Percentiles rank a stretch among this genome's conserved stretches.
Evolutionary conservation across 2,888 invertebrate genomes (phyloP).

Genomic region (Eilema depressum): DNA sequence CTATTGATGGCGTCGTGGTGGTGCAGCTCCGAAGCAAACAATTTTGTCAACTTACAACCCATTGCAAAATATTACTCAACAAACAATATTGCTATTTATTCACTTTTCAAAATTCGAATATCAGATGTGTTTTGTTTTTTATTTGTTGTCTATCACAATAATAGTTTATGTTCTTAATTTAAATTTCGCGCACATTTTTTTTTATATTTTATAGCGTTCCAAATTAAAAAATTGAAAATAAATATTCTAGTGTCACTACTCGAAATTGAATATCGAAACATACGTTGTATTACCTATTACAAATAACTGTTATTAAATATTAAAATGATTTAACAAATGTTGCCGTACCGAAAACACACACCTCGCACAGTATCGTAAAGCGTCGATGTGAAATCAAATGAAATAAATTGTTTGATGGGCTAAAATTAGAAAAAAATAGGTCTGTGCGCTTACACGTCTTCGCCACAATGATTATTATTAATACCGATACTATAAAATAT

Average conservation of each 20-base stretch:
- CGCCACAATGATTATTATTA: slow-evolving; percentile 9
- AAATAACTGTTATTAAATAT: background rate
- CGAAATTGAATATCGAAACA: background rate
- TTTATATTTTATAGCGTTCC: background rate
- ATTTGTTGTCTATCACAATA: background rate
- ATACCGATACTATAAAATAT: background rate
- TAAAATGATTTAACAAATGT: slow-evolving; percentile 26
- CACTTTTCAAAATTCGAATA: slow-evolving; percentile 9
- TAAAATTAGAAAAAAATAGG: slow-evolving; percentile 58
- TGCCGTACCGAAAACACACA: slow-evolving; percentile 39
- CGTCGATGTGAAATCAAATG: slow-evolving; percentile 59
- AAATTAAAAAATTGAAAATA: background rate
- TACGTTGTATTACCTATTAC: background rate
- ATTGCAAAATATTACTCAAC: slow-evolving; percentile 69
- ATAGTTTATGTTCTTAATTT: slow-evolving; percentile 7
- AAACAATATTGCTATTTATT: slow-evolving; percentile 1
- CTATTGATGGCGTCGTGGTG: slow-evolving; percentile 81
- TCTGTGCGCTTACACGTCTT: slow-evolving; percentile 35
- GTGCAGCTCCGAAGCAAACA: slow-evolving; percentile 86
- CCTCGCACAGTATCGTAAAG: slow-evolving; percentile 49
- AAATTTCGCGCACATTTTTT: slow-evolving; percentile 12
- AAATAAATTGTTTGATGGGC: slow-evolving; percentile 56
- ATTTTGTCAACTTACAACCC: slow-evolving; percentile 92
- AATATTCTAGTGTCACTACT: background rate
- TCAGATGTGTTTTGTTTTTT: background rate